Percentiles rank a stretch among this genome's conserved stretches.
Evolutionary conservation across 2,113 vertebrate species (phyloP).

Genomic region (Megaceryle maxima): DNA sequence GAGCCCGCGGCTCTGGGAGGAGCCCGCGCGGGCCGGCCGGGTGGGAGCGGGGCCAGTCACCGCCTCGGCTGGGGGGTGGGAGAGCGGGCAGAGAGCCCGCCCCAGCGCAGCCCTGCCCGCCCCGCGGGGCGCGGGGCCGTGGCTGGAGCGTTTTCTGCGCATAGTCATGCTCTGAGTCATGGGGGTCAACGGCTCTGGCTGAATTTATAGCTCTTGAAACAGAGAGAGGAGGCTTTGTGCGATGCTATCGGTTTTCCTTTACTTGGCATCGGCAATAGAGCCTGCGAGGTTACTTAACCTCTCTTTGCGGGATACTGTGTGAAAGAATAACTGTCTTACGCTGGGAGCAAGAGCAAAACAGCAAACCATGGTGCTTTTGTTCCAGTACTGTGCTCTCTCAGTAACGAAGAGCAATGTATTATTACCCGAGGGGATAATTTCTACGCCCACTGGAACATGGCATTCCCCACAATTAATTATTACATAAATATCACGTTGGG

Average conservation of each 20-base stretch:
- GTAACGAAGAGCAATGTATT: rapidly evolving
- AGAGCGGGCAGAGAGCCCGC: neutral
- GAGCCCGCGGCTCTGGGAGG: neutral
- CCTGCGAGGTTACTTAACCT: rapidly evolving
- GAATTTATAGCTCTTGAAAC: rapidly evolving
- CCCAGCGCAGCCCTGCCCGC: neutral
- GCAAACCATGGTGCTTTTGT: rapidly evolving
- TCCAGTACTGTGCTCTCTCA: rapidly evolving
- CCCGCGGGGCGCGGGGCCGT: neutral
- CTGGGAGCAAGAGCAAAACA: rapidly evolving
- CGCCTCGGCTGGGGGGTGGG: neutral
- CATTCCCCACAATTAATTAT: neutral
- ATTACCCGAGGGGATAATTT: neutral
- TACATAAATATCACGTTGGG: neutral
- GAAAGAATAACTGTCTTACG: rapidly evolving
- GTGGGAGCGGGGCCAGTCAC: neutral
- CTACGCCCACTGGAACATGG: neutral
- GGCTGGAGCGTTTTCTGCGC: neutral
- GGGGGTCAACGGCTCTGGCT: neutral
- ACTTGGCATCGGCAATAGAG: neutral
- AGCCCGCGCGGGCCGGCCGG: neutral
- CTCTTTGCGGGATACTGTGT: rapidly evolving
- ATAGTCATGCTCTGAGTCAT: rapidly evolving
- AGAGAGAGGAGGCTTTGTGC: neutral
- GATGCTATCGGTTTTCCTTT: rapidly evolving